phyloP scores from a whole-genome alignment of 2,797 vertebrate species.

The Distichodus sexfasciatus region DNA sequence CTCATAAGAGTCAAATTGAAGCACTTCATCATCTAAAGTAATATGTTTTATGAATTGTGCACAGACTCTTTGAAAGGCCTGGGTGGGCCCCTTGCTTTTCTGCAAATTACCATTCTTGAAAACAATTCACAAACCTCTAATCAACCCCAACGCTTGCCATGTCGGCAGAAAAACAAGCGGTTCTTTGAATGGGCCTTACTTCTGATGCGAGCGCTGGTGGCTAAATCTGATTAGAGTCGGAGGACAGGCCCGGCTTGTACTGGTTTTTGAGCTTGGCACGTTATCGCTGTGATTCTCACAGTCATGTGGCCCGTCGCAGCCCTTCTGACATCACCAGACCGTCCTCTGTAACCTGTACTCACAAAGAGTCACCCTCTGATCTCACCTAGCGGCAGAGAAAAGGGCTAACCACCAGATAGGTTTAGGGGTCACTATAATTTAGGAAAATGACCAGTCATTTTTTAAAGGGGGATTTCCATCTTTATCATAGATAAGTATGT shows the following conservation, averaged over 20 bases:
- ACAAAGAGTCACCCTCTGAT: conserved; percentile 62
- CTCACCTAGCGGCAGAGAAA: conserved; percentile 51
- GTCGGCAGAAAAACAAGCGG: conserved; percentile 64
- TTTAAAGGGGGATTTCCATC: neutral
- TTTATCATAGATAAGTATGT: neutral
- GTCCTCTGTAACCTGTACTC: conserved; percentile 43
- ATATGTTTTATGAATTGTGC: neutral
- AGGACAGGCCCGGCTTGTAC: conserved; percentile 68
- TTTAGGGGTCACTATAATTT: neutral
- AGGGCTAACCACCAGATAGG: too few relatives aligned
- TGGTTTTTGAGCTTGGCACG: conserved; percentile 58
- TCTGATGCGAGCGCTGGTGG: conserved; percentile 55
- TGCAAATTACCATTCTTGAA: conserved; percentile 34
- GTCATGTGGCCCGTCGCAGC: conserved; percentile 63
- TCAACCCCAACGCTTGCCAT: conserved; percentile 60
- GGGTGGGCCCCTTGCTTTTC: neutral
- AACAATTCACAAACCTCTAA: conserved; percentile 53
- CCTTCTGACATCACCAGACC: conserved; percentile 45
- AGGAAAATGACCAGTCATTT: neutral
- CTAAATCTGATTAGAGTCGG: conserved; percentile 71
- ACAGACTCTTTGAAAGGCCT: neutral
- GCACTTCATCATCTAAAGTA: neutral
- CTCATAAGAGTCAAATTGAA: neutral
- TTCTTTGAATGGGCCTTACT: conserved; percentile 61
- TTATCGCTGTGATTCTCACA: conserved; percentile 66